Evolutionary conservation across 2,888 invertebrate species (phyloP).

Genomic region (Lochmaea capreae): DNA sequence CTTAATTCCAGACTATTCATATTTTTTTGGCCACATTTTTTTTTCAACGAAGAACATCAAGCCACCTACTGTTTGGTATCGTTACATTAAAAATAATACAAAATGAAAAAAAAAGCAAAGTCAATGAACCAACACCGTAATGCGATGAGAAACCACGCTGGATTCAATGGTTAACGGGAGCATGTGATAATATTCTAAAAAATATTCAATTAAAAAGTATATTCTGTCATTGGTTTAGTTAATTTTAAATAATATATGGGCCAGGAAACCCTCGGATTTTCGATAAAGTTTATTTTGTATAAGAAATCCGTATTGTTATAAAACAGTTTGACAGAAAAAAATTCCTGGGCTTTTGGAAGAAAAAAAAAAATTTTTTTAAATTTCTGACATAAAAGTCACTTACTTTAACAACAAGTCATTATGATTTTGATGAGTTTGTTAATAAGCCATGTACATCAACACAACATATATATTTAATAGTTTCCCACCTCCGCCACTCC

Average conservation of each 20-base stretch:
- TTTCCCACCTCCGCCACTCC: too few species aligned
- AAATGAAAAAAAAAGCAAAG: neutral
- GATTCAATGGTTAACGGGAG: neutral
- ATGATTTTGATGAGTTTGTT: too few species aligned
- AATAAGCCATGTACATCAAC: too few species aligned
- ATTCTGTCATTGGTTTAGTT: neutral
- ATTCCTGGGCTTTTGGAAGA: too few species aligned
- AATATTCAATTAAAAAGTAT: neutral
- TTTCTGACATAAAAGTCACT: too few species aligned
- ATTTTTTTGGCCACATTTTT: neutral
- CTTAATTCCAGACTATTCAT: neutral
- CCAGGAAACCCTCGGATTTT: too few species aligned
- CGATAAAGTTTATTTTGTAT: too few species aligned
- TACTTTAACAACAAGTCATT: too few species aligned
- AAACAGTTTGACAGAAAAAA: too few species aligned
- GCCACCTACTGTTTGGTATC: neutral
- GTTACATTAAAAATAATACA: neutral
- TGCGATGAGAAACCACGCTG: neutral
- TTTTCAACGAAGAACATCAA: neutral
- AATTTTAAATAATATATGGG: neutral
- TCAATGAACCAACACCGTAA: neutral
- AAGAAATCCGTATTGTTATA: too few species aligned
- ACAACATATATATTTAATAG: too few species aligned
- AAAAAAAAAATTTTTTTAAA: too few species aligned
- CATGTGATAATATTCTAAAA: neutral